A percentile compares a stretch with the other conserved stretches of the same genome.
phyloP scores from a whole-genome alignment of 2,113 vertebrate species.

The Zosterops lateralis region DNA sequence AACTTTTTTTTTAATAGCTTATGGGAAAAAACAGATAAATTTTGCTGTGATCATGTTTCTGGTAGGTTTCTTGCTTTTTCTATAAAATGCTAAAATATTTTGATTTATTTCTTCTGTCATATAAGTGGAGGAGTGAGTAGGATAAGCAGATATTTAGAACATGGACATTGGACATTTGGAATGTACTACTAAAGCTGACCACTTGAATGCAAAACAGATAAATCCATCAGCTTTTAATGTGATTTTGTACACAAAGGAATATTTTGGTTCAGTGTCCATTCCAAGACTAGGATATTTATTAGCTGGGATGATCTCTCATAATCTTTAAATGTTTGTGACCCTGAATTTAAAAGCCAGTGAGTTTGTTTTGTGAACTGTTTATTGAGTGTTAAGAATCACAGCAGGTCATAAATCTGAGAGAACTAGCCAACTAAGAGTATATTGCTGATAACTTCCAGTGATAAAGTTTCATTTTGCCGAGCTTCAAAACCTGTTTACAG shows the following conservation, averaged over 20 bases:
- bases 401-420: neutral
- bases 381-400: neutral
- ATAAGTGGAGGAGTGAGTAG: neutral
- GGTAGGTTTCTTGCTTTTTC: constrained; percentile 73
- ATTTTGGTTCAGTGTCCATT: neutral
- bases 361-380: neutral
- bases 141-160: neutral
- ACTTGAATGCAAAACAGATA: neutral
- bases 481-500: neutral
- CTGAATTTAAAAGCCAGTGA: neutral
- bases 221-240: neutral
- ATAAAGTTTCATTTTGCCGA: neutral
- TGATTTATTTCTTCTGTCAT: neutral
- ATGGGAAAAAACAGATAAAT: constrained; percentile 82
- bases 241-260: neutral
- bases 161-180: neutral
- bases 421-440: neutral
- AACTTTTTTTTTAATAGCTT: constrained; percentile 74
- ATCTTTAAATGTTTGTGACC: neutral
- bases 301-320: neutral
- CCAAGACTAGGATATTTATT: neutral
- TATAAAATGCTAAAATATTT: neutral
- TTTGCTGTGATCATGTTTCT: constrained; percentile 80
- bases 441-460: neutral
- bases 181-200: neutral